phyloP scores from a whole-genome alignment of 2,888 invertebrate species.

The Drosophila atripex region DNA sequence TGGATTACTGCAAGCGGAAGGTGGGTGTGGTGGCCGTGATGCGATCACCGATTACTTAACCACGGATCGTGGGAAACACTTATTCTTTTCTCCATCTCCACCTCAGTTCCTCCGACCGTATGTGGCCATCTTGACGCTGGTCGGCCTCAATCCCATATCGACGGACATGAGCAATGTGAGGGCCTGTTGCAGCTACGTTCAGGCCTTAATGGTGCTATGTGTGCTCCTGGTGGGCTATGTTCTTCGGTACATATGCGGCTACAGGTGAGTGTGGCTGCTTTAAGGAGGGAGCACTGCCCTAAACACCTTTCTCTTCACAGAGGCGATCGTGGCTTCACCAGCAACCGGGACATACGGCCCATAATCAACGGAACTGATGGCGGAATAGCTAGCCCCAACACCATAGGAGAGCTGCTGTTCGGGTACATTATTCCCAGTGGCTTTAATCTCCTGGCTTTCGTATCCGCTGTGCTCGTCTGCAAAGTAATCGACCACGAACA shows the following conservation, averaged over 20 bases:
- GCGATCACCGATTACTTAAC: slow-evolving; percentile 4
- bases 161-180: slow-evolving; percentile 87
- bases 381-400: slow-evolving; percentile 55
- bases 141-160: slow-evolving; percentile 89
- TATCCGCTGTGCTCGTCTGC: slow-evolving; percentile 90
- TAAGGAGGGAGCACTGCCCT: not conserved
- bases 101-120: slow-evolving; percentile 90
- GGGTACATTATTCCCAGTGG: slow-evolving; percentile 90
- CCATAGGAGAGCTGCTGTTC: slow-evolving; percentile 89
- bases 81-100: not conserved
- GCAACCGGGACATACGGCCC: slow-evolving; percentile 61
- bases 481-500: slow-evolving; percentile 92
- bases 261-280: slow-evolving; percentile 85
- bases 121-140: slow-evolving; percentile 88
- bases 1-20: slow-evolving; percentile 92
- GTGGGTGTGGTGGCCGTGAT: slow-evolving; percentile 76
- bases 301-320: slow-evolving; percentile 42
- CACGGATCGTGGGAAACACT: slow-evolving; percentile 8
- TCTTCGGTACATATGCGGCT: slow-evolving; percentile 91
- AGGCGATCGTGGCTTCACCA: slow-evolving; percentile 81
- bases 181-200: slow-evolving; percentile 87
- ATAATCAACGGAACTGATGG: slow-evolving; percentile 48
- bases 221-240: slow-evolving; percentile 89
- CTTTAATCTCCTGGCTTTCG: slow-evolving; percentile 89
- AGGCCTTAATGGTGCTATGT: slow-evolving; percentile 88